Evolutionary conservation across 2,888 invertebrate genomes (phyloP).

Genomic region (Ophion ellenae): DNA sequence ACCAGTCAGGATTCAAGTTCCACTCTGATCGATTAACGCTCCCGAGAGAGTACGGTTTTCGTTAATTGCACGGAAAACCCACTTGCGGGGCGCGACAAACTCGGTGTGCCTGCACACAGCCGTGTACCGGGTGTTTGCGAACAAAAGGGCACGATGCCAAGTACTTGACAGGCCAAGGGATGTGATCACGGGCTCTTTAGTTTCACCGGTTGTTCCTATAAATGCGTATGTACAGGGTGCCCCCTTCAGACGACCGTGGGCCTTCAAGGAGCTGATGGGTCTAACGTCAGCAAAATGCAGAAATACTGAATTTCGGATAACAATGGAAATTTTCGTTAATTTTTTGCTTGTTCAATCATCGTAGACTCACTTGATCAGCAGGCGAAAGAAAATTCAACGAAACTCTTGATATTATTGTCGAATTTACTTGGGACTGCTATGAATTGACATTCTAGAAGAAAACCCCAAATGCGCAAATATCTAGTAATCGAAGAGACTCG

Average conservation of each 20-base stretch:
- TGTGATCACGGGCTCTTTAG: not conserved
- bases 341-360: too few species aligned
- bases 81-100: not conserved
- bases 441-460: too few species aligned
- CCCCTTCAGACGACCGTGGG: not conserved
- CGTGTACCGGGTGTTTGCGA: not conserved
- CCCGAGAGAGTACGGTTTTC: constrained; percentile 50
- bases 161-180: not conserved
- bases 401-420: too few species aligned
- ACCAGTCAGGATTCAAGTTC: constrained; percentile 51
- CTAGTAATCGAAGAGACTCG: too few species aligned
- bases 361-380: too few species aligned
- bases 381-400: too few species aligned
- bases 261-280: not conserved
- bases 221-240: not conserved
- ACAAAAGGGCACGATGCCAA: not conserved
- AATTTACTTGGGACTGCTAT: too few species aligned
- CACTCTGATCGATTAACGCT: constrained; percentile 49
- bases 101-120: not conserved
- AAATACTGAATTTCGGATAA: too few species aligned
- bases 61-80: constrained; percentile 52
- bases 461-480: too few species aligned
- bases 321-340: too few species aligned
- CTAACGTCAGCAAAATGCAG: too few species aligned
- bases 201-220: not conserved